Percentiles rank a stretch among this genome's conserved stretches.
Evolutionary conservation across 2,888 invertebrate species (phyloP).

Genomic region (Drosophila multiciliata): DNA sequence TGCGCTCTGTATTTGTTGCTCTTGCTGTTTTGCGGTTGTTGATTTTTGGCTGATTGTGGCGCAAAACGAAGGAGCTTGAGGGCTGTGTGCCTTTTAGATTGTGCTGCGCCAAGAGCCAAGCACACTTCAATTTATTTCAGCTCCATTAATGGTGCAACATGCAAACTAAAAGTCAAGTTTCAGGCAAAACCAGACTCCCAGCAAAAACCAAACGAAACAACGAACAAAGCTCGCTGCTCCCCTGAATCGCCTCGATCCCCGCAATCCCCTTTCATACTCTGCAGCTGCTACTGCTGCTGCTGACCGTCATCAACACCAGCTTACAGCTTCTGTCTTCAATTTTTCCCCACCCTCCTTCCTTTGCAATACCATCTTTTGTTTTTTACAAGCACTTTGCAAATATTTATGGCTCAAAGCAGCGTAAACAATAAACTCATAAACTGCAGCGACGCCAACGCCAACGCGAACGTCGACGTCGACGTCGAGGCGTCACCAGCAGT

Average conservation of each 20-base stretch:
- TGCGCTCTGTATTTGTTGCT: slow-evolving; percentile 38
- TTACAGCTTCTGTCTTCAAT: slow-evolving; percentile 34
- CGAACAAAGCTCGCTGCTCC: slow-evolving; percentile 46
- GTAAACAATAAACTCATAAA: slow-evolving; percentile 80
- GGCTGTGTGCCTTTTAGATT: neutral
- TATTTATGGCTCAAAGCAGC: slow-evolving; percentile 74
- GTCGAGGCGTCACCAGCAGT: slow-evolving; percentile 25
- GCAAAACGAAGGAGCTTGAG: neutral
- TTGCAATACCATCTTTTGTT: slow-evolving; percentile 67
- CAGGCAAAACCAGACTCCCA: slow-evolving; percentile 33
- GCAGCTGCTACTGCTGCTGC: slow-evolving; percentile 23
- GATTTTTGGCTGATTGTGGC: slow-evolving; percentile 19
- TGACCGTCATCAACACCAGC: slow-evolving; percentile 67
- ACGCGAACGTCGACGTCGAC: slow-evolving; percentile 7
- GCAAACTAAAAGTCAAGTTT: slow-evolving; percentile 76
- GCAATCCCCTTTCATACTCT: neutral
- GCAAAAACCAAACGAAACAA: slow-evolving; percentile 19
- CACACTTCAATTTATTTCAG: slow-evolving; percentile 67
- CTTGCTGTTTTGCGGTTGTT: slow-evolving; percentile 30
- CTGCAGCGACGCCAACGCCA: slow-evolving; percentile 60
- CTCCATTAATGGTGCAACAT: slow-evolving; percentile 72
- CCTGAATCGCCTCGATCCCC: no score
- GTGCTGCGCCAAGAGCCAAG: slow-evolving; percentile 31
- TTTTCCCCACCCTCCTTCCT: neutral
- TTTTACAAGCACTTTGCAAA: slow-evolving; percentile 80